Evolutionary conservation across 2,113 vertebrate species (phyloP).

Genomic region (Meles meles): DNA sequence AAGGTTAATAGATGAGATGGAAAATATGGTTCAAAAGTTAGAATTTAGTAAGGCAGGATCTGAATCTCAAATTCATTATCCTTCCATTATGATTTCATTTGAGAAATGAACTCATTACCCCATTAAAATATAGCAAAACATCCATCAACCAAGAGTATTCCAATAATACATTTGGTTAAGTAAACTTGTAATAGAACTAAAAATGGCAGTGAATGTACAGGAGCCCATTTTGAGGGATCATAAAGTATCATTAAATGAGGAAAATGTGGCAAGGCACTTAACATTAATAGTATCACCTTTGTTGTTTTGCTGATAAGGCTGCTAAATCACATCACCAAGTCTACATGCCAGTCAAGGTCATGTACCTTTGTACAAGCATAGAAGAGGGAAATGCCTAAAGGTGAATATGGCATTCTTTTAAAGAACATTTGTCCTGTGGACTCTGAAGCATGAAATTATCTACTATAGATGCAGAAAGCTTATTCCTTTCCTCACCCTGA

Average conservation of each 20-base stretch:
- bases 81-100: constrained; percentile 15
- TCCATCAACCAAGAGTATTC: constrained; percentile 4
- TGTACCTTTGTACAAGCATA: background rate
- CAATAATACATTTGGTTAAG: background rate
- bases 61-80: background rate
- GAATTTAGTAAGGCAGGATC: background rate
- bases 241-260: constrained; percentile 29
- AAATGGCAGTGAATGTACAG: background rate
- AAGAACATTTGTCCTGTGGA: background rate
- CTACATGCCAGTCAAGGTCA: background rate
- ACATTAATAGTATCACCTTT: background rate
- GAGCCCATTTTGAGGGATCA: background rate
- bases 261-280: background rate
- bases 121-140: constrained; percentile 1
- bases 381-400: background rate
- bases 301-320: background rate
- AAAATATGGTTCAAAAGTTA: constrained; percentile 27
- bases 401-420: background rate
- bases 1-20: constrained; percentile 84
- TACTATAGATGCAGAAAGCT: background rate
- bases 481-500: background rate
- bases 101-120: background rate
- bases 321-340: background rate
- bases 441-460: background rate
- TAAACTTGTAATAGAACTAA: background rate